Base-by-base conservation (phyloP, 1,140 invertebrate species). In the Sarcophaga bullata region DNA sequence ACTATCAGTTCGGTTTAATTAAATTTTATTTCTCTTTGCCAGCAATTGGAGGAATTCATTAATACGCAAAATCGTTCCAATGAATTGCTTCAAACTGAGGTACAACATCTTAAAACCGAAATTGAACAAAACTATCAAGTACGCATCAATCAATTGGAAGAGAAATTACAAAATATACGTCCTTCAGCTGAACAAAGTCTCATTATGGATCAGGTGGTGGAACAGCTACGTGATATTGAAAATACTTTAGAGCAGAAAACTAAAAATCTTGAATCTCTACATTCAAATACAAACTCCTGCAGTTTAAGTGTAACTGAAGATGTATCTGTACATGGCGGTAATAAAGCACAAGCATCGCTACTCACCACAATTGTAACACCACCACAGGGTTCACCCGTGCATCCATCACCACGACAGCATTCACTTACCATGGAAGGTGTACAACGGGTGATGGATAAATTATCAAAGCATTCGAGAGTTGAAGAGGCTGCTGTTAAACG, bases 271-370 rank as follows among this genome's bases (percentile, higher is more conserved):
- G 95, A 96, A 90, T 91, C 92, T 1, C 84, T 94, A n/a, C 94
- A 95, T 91, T 92, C 88, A 85, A 91, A 85, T 88, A 92, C 91
- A 68, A 92, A 90, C 80, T 92, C 92, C 37, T 91, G 89, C 86
- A 92, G 94, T 82, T 94, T 94, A 84, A 94, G 95, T 58, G 94
- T 93, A 25, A 95, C 94, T 83, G 95, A 96, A 88, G 95, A 96
- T 87, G 93, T 96, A 54, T 96, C 95, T 0, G 91, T 95, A 4
- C 92, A 93, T 54, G 86, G 85, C 11, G 81, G 19, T 7, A 49
- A 9, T 15, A 58, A 58, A 25, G 17, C n/a, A 46, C 87, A 84
- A 73, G 83, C 83, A 13, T 68, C 81, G 25, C 37, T 73, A 11
- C 46, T 84, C 73, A 81, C 80, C 10, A 83, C 78, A 11, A 37